phyloP scores from a whole-genome alignment of 2,888 invertebrate genomes.

The Platycheirus rosarum region DNA sequence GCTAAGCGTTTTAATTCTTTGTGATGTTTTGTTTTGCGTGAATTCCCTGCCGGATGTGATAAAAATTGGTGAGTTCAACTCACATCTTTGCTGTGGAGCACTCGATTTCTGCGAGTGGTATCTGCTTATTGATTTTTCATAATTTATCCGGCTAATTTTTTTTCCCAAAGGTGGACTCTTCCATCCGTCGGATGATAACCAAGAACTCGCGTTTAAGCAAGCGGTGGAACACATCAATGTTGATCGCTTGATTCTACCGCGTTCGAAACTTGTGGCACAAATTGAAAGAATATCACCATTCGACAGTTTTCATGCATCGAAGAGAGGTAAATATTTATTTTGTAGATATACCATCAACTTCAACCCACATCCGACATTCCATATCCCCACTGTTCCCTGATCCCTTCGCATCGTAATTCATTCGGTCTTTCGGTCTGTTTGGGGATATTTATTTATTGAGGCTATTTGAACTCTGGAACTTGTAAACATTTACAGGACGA shows the following conservation, averaged over 20 bases:
- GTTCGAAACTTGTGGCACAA: slow-evolving; percentile 94
- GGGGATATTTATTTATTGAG: slow-evolving; percentile 13
- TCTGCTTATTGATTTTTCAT: slow-evolving; percentile 57
- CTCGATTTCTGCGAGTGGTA: slow-evolving; percentile 17
- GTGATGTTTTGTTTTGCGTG: slow-evolving; percentile 26
- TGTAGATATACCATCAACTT: background rate
- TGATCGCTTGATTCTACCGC: slow-evolving; percentile 90
- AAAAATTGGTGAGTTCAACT: slow-evolving; percentile 79
- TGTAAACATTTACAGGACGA: slow-evolving; percentile 16
- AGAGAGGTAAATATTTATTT: slow-evolving; percentile 88
- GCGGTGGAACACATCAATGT: slow-evolving; percentile 95
- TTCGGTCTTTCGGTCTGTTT: slow-evolving; percentile 4
- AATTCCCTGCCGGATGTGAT: slow-evolving; percentile 79
- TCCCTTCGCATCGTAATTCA: background rate
- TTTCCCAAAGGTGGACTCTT: slow-evolving; percentile 89
- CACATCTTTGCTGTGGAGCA: background rate
- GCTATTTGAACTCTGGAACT: slow-evolving; percentile 19
- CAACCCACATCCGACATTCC: background rate
- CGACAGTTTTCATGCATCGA: slow-evolving; percentile 97
- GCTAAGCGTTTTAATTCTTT: slow-evolving; percentile 37
- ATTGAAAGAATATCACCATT: slow-evolving; percentile 94
- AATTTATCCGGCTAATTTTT: slow-evolving; percentile 48
- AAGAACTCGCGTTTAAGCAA: slow-evolving; percentile 95
- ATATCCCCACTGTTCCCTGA: background rate
- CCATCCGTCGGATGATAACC: slow-evolving; percentile 93